Evolutionary conservation across 2,113 vertebrate genomes (phyloP).

Genomic region (western clawed frog (Xenopus tropicalis)): DNA sequence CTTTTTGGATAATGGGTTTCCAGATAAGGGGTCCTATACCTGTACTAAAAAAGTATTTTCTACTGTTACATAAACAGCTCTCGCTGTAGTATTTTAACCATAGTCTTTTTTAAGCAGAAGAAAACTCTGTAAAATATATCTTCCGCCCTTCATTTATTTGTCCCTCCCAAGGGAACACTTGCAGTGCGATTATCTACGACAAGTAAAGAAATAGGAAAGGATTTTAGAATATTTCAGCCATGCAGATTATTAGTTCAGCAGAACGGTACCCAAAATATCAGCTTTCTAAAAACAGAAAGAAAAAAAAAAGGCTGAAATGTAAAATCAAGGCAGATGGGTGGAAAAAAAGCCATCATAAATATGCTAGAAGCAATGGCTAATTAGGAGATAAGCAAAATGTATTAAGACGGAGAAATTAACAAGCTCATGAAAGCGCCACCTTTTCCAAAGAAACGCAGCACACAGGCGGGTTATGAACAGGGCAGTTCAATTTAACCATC

Average conservation of each 20-base stretch:
- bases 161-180: constrained; percentile 8
- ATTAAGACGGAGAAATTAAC: constrained; percentile 53
- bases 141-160: background rate
- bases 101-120: too few relatives aligned
- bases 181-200: constrained; percentile 4
- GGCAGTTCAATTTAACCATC: constrained; percentile 44
- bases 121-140: background rate
- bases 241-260: constrained; percentile 22
- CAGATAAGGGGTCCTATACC: too few relatives aligned
- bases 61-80: too few relatives aligned
- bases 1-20: too few relatives aligned
- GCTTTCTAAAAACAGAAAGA: constrained; percentile 16
- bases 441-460: constrained; percentile 45
- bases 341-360: constrained; percentile 17
- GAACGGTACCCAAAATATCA: background rate
- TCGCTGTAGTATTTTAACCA: too few relatives aligned
- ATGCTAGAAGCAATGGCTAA: constrained; percentile 48
- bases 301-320: constrained; percentile 7
- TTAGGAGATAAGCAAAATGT: constrained; percentile 53
- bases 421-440: constrained; percentile 47
- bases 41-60: too few relatives aligned
- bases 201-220: background rate
- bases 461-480: constrained; percentile 46
- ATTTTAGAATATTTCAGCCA: constrained; percentile 2
- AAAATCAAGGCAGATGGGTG: constrained; percentile 29